These are phyloP conservation scores for Drosophila arizonae DNA, from an alignment of 1,140 invertebrate species.

Conservation along the genomic window DNA sequence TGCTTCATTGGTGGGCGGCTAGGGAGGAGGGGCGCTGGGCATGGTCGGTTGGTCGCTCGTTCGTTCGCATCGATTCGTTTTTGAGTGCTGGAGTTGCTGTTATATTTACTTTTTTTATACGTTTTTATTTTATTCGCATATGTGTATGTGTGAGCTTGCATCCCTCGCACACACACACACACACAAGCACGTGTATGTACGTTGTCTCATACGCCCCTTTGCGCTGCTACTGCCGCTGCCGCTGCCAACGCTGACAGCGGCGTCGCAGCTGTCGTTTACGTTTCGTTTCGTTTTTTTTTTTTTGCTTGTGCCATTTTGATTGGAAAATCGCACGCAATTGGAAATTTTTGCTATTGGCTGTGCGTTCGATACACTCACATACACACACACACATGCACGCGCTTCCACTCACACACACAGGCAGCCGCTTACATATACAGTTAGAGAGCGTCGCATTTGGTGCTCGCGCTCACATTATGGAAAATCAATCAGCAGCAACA, in stretches of 20 bases:
- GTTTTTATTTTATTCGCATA: constrained; percentile 39
- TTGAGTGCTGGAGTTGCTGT: constrained; percentile 49
- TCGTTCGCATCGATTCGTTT: constrained; percentile 58
- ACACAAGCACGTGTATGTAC: constrained; percentile 14
- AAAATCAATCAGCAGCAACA: constrained; percentile 71
- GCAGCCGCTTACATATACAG: background rate
- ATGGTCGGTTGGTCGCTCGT: constrained; percentile 36
- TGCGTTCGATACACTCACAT: constrained; percentile 66
- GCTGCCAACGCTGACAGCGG: constrained; percentile 14
- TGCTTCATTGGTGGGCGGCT: constrained; percentile 29
- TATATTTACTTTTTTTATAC: constrained; percentile 25
- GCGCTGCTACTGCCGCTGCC: constrained; percentile 13
- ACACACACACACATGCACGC: constrained; percentile 16
- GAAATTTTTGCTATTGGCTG: constrained; percentile 79
- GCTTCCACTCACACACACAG: constrained; percentile 1
- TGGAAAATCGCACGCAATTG: constrained; percentile 80
- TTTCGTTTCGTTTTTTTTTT: constrained; percentile 25
- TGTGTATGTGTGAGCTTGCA: constrained; percentile 33
- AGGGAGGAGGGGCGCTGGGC: background rate
- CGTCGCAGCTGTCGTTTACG: constrained; percentile 33
- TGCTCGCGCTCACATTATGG: constrained; percentile 63
- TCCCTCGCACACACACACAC: constrained; percentile 28
- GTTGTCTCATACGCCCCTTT: constrained; percentile 49
- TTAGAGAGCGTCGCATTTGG: constrained; percentile 34
- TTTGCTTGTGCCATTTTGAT: constrained; percentile 68